A percentile compares a stretch with the other conserved stretches of the same genome.
These are phyloP conservation scores for Microplitis mediator DNA, from an alignment of 1,140 invertebrate species.

Conservation along the genomic window DNA sequence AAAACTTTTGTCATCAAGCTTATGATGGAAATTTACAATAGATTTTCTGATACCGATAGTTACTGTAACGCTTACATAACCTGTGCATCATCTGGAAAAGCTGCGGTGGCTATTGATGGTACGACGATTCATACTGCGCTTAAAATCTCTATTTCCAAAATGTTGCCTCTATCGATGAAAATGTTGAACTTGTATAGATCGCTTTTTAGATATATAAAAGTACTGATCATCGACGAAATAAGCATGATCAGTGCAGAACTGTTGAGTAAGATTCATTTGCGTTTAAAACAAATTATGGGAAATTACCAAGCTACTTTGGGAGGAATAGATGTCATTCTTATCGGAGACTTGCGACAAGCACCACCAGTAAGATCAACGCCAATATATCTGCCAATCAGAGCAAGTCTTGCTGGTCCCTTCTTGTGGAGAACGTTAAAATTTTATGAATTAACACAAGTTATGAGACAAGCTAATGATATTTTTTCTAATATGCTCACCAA, in stretches of 20 bases:
- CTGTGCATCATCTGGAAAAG: conserved; percentile 47
- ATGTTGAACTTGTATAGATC: background rate
- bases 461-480: conserved; percentile 39
- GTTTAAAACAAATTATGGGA: conserved; percentile 44
- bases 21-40: conserved; percentile 29
- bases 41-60: conserved; percentile 28
- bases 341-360: conserved; percentile 26
- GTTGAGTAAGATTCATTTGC: conserved; percentile 35
- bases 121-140: no score
- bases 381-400: conserved; percentile 32
- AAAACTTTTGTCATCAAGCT: conserved; percentile 32
- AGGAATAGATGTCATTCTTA: conserved; percentile 30
- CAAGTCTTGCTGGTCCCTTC: conserved; percentile 31
- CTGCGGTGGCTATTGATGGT: conserved; percentile 21
- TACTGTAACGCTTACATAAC: conserved; percentile 29
- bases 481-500: conserved; percentile 42
- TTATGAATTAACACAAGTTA: conserved; percentile 40
- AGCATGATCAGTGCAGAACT: conserved; percentile 42
- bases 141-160: no score
- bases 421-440: conserved; percentile 41
- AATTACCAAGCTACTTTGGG: conserved; percentile 35
- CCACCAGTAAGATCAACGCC: conserved; percentile 41
- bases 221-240: conserved; percentile 47
- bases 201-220: background rate
- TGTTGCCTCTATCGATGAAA: background rate